Evolutionary conservation across 2,113 vertebrate species (phyloP), one percentile per base, ranked within the genome.

Genomic region (Brachypteracias leptosomus): DNA sequence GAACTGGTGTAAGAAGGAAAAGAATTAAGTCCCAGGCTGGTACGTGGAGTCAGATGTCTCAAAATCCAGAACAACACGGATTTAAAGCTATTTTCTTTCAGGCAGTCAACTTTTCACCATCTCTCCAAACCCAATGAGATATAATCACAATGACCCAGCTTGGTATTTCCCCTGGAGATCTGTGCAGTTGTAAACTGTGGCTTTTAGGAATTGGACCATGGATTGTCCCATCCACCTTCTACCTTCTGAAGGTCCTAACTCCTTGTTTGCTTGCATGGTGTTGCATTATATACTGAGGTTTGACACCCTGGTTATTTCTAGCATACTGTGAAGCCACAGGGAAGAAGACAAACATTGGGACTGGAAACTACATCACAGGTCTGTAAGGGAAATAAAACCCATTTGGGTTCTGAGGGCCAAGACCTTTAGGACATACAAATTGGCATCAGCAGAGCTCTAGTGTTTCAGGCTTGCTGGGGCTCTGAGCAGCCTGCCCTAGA

Each of bases 361-460:
- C 72, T 70, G 52, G 72, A 86, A 71, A 52, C 4, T 16, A 5
- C 4, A 0, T 31, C 35, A n/a, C 52, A 72, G 59, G 17, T 74
- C 63, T 85, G 35, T n/a, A 49, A 44, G 31, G 61, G 65, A 83
- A 93, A 63, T 19, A 42, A 55, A 35, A 5, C 13, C 22, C 26
- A 21, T 42, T 11, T 35, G 29, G n/a, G 42, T 55, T 61, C 75
- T 67, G 62, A 88, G n/a, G 46, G 46, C 33, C 71, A 59, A n/a
- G 21, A 33, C 12, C 62, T n/a, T 36, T 33, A 29, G 42, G 22
- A 62, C 46, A 47, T 0, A 0, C 4, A 35, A 16, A 14, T 1
- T 26, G 24, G 35, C 85, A 63, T 49, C 63, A 77, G 67, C 61
- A 82, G 70, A 68, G 52, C 68, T 25, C 20, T 55, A 4, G 26